Percentiles rank a stretch among this genome's conserved stretches.
phyloP scores from a whole-genome alignment of 2,113 vertebrate species.

The Bos indicus region DNA sequence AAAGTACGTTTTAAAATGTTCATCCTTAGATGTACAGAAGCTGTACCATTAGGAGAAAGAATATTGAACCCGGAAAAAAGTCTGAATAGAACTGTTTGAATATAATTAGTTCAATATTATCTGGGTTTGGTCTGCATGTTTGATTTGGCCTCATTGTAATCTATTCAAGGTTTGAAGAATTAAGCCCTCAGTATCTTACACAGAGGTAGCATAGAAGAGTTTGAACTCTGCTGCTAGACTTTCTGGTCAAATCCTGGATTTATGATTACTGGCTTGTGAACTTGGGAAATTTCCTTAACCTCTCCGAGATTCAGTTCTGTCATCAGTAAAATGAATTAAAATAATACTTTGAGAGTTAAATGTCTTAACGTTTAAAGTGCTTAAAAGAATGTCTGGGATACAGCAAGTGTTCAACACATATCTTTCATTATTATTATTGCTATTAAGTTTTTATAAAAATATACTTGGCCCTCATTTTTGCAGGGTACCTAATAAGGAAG shows the following conservation, averaged over 20 bases:
- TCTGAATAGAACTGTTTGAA: neutral
- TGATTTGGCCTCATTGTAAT: neutral
- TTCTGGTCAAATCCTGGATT: neutral
- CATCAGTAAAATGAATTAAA: neutral
- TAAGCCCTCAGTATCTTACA: neutral
- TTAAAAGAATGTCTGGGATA: neutral
- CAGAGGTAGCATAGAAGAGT: neutral
- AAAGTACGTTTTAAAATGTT: neutral
- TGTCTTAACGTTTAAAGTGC: neutral
- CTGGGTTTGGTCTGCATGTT: neutral
- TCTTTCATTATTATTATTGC: neutral
- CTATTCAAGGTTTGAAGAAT: neutral
- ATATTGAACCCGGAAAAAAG: neutral
- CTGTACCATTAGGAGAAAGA: neutral
- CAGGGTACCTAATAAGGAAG: neutral
- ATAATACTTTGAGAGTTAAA: neutral
- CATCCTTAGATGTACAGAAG: neutral
- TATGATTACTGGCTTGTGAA: neutral
- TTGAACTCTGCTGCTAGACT: neutral
- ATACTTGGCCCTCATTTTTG: neutral
- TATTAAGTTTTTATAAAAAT: conserved; percentile 15
- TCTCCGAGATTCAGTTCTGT: neutral
- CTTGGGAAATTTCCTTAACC: neutral
- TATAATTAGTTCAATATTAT: neutral
- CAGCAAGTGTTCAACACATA: neutral